Percentiles rank a stretch among this genome's conserved stretches.
Evolutionary conservation across 2,797 vertebrate genomes (phyloP).

Genomic region (Pachyuromys duprasi): DNA sequence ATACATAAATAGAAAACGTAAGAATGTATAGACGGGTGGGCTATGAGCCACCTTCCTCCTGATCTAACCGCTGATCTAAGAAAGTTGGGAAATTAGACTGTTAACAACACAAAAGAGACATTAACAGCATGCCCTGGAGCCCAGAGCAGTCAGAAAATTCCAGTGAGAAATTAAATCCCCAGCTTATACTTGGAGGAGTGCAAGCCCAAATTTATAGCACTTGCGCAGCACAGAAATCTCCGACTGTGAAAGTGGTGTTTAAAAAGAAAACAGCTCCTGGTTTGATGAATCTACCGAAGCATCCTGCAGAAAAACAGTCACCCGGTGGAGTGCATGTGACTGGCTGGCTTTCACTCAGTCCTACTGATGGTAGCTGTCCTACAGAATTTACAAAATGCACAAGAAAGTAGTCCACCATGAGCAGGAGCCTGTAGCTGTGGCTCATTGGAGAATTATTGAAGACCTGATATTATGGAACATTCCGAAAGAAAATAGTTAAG

Average conservation of each 20-base stretch:
- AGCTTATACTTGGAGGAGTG: slow-evolving; percentile 5
- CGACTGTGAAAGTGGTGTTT: slow-evolving; percentile 8
- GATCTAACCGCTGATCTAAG: background rate
- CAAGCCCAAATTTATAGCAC: slow-evolving; percentile 39
- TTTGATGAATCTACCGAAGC: background rate
- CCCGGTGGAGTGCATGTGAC: background rate
- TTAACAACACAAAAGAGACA: slow-evolving; percentile 1
- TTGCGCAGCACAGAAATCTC: slow-evolving; percentile 21
- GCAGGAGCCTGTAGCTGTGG: background rate
- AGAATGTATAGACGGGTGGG: background rate
- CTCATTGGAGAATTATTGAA: background rate
- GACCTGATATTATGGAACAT: background rate
- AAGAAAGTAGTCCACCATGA: background rate
- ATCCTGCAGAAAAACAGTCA: slow-evolving; percentile 1
- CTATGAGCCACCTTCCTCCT: background rate
- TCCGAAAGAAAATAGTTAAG: background rate
- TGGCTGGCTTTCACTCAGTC: background rate
- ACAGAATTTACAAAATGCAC: background rate
- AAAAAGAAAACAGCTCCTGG: background rate
- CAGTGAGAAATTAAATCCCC: slow-evolving; percentile 20
- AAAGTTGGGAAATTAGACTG: slow-evolving; percentile 31
- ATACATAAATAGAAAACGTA: background rate
- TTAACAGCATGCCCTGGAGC: background rate
- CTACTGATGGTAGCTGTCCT: background rate
- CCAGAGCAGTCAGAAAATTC: slow-evolving; percentile 33